Evolutionary conservation across 2,797 vertebrate species (phyloP), one percentile per base, ranked within the genome.

Genomic region (Smutsia temminckii): DNA sequence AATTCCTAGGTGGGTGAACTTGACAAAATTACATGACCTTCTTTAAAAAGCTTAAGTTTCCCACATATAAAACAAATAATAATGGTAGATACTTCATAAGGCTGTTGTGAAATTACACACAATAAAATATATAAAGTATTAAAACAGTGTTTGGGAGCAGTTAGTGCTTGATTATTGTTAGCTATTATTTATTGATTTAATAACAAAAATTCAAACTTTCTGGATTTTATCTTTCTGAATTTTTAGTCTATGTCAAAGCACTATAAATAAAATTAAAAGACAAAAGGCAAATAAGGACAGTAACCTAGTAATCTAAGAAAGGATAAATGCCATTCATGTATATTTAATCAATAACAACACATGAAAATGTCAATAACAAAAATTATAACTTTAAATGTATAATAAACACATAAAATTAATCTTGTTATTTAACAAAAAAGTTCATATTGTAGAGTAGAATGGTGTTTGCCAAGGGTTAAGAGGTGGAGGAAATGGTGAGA

Each of bases 331-430:
- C 8, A 42, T 81, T 92, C 49, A 81, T 6, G 42, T 59, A 69
- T 75, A 90, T 72, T 79, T 91, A 80, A 63, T 74, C 6, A 88
- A 55, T 87, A 85, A 75, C 42, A 66, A 21, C 6, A 61, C 3
- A 53, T 37, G 21, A 71, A 92, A 80, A 77, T 8, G 77, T 53
- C 20, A 59, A 66, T 64, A 72, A 69, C n/a, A 66, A 83, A 92
- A 71, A 74, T 66, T 53, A 8, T 0, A 77, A 66, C 32, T 37
- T n/a, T 13, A 81, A 80, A 66, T 72, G 8, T 3, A 68, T 46
- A 92, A 77, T 81, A 85, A 86, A 53, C 25, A 61, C 34, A 55
- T 32, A 61, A 83, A 85, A 93, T 87, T 90, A 87, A 68, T 20
- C 3, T 40, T 81, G 7, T 2, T 10, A 61, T 92, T 55, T 27